Percentiles rank a stretch among this genome's conserved stretches.
Evolutionary conservation across 1,140 invertebrate species (phyloP).

Genomic region (Belonocnema kinseyi): DNA sequence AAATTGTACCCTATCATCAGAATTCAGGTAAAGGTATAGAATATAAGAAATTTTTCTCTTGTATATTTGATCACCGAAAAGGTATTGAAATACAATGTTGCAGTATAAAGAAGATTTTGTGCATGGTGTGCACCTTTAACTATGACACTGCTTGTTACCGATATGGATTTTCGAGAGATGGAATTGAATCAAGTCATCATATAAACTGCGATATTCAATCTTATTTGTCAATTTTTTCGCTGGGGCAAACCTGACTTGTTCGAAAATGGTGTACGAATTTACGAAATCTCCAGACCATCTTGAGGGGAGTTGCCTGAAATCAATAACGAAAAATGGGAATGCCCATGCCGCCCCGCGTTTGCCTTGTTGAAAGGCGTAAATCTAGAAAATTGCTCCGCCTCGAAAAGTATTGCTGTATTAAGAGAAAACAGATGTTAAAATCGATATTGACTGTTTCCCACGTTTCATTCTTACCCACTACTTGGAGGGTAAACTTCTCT

Average conservation of each 20-base stretch:
- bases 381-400: conserved; percentile 21
- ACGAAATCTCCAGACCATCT: conserved; percentile 21
- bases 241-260: conserved; percentile 15
- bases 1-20: too few relatives aligned
- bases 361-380: conserved; percentile 26
- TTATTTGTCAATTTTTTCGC: conserved; percentile 15
- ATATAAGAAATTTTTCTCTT: too few relatives aligned
- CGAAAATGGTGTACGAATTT: conserved; percentile 3
- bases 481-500: too few relatives aligned
- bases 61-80: too few relatives aligned
- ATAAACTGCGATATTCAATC: neutral
- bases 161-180: neutral
- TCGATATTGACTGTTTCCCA: conserved; percentile 22
- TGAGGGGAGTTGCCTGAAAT: conserved; percentile 11
- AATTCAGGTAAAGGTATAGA: too few relatives aligned
- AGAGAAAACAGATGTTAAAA: conserved; percentile 31
- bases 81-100: too few relatives aligned
- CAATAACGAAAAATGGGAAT: conserved; percentile 27
- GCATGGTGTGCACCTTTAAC: neutral
- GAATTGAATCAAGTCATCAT: conserved; percentile 24
- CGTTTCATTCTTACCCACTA: neutral
- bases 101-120: too few relatives aligned
- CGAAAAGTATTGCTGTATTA: conserved; percentile 25
- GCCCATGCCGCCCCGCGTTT: conserved; percentile 3
- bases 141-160: neutral